Base-by-base conservation (phyloP, 2,888 invertebrate species). In the Spatulosminthurus flaviceps region DNA sequence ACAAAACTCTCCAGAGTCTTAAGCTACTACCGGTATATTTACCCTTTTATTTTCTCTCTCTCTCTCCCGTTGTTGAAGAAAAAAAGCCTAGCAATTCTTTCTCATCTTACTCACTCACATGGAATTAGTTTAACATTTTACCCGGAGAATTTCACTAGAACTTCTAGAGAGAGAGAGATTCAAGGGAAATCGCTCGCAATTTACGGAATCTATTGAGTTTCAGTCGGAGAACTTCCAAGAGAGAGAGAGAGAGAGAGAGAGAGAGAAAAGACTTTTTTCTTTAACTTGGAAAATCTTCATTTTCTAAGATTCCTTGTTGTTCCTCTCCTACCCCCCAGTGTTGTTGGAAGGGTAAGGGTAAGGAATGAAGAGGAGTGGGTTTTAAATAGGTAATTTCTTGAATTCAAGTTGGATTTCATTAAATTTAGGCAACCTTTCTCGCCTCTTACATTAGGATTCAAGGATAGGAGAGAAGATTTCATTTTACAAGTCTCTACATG, bases 361-460 rank as follows among this genome's bases (percentile, higher is more conserved):
- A 22, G 11, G 26, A 24, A 26, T 19, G 64, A 64, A 64, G 64
- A 64, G 24, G 64, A 64, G 64, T 26, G 24, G 19, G 2, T 64
- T 64, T 26, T 64, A 22, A 26, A 64, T 64, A 22, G 64, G 64
- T 64, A 64, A 64, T 64, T 64, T 64, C 64, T 64, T 64, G 64
- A 24, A 64, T 26, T 64, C 24, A 26, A 64, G 64, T 64, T 64
- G 64, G 64, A 64, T 64, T 64, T 64, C 64, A 64, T 64, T 64
- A 64, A 24, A 64, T n/a, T 51, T n/a, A 16, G 64, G 13, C 64
- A 64, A 64, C 13, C 26, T 26, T n/a, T n/a, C 64, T 26, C 26
- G 22, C 24, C n/a, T 11, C 64, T 24, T 21, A 22, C 64, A 51
- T 51, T 51, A 51, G 51, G n/a, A 51, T 64, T 64, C 64, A 64